phyloP scores from a whole-genome alignment of 2,113 vertebrate species.

The Xenopus laevis region DNA sequence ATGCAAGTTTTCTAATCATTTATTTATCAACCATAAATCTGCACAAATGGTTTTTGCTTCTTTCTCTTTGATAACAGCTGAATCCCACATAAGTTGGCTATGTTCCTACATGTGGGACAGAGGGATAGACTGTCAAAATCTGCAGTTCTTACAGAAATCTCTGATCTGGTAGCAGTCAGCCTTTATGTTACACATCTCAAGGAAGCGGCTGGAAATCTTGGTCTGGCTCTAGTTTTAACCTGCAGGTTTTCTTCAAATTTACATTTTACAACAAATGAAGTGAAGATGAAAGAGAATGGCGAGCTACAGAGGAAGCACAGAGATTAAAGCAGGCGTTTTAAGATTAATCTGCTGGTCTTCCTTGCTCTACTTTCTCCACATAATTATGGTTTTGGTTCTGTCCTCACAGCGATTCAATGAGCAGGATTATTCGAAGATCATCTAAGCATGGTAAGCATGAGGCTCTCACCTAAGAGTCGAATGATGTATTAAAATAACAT shows the following conservation, averaged over 20 bases:
- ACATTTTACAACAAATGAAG: constrained; percentile 43
- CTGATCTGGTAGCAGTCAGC: constrained; percentile 1
- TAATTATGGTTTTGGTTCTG: constrained; percentile 43
- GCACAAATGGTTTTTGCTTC: too few species aligned
- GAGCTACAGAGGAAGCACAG: constrained; percentile 33
- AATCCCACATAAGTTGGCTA: too few species aligned
- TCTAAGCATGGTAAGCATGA: constrained; percentile 28
- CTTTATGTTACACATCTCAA: neutral
- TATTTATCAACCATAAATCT: too few species aligned
- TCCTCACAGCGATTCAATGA: constrained; percentile 39
- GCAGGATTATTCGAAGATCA: constrained; percentile 41
- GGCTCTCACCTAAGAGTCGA: constrained; percentile 34
- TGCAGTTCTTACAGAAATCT: neutral
- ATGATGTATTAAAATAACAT: constrained; percentile 35
- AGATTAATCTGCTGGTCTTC: constrained; percentile 44
- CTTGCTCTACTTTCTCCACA: constrained; percentile 43
- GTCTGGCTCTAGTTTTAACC: constrained; percentile 38
- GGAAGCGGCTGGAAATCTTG: constrained; percentile 27
- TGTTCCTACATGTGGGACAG: too few species aligned
- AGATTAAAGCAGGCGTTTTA: constrained; percentile 45
- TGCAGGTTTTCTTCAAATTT: constrained; percentile 37
- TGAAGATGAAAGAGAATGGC: constrained; percentile 41
- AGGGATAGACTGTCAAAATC: too few species aligned
- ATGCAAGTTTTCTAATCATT: too few species aligned
- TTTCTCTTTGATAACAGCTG: too few species aligned